A percentile compares a stretch with the other conserved stretches of the same genome.
phyloP scores from a whole-genome alignment of 2,113 vertebrate genomes.

The Mellivora capensis region DNA sequence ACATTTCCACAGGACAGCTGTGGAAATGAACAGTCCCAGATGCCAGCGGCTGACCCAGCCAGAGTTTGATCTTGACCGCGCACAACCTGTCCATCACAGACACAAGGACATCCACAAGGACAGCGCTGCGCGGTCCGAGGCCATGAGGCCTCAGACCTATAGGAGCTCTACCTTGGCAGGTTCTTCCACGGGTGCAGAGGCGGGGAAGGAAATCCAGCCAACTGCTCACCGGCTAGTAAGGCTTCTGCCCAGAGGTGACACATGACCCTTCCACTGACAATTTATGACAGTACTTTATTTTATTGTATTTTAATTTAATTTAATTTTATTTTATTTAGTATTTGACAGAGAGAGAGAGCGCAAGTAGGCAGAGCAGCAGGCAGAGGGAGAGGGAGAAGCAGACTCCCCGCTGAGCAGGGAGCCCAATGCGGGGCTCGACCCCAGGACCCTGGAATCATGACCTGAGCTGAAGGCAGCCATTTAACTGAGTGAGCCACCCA shows the following conservation, averaged over 20 bases:
- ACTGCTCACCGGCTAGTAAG: neutral
- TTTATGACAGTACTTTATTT: neutral
- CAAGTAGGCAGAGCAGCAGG: too few species aligned
- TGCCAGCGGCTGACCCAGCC: neutral
- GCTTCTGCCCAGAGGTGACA: neutral
- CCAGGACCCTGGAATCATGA: too few species aligned
- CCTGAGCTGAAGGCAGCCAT: too few species aligned
- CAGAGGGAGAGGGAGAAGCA: too few species aligned
- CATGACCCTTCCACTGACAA: neutral
- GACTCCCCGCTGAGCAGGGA: too few species aligned
- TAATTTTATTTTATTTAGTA: too few species aligned
- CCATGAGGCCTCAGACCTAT: neutral
- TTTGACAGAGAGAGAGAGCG: too few species aligned
- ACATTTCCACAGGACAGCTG: too few species aligned
- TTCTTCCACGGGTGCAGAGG: fast-evolving
- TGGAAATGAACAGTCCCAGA: neutral
- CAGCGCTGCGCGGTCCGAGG: neutral
- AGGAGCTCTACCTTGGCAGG: neutral
- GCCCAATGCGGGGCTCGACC: too few species aligned
- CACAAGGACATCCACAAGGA: neutral
- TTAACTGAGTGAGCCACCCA: too few species aligned
- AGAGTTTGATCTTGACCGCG: neutral
- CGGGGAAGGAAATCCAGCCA: neutral
- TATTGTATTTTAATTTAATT: neutral
- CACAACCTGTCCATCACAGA: neutral